Base-by-base conservation (phyloP, 2,888 invertebrate species). In the Pterostichus madidus region DNA sequence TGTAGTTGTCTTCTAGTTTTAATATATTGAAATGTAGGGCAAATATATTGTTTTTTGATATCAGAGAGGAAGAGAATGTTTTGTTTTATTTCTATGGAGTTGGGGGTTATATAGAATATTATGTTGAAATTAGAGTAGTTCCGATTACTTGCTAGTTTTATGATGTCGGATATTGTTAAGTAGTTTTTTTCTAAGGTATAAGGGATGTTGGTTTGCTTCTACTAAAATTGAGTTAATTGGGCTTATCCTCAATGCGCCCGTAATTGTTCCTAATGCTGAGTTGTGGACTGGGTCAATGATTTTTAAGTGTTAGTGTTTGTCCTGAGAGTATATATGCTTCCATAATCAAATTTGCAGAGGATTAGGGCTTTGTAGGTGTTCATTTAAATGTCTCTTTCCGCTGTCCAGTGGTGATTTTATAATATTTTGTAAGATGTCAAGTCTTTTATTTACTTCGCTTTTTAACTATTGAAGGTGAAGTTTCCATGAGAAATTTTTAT, bases 341-440 rank as follows among this genome's bases (percentile, higher is more conserved):
- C 61, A 5, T 31, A 79, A 15, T 73, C 71, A 3, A 73, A 8
- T 46, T 73, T 44, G 0, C 46, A 73, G 4, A 15, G 44, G 5
- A 73, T 73, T 10, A 44, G 17, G 5, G 46, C 24, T 46, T 73
- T 46, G 15, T 73, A 46, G 4, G 49, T 15, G 3, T 32, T 73
- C 6, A 73, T 5, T 3, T 13, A 11, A 15, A 31, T 64, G 31
- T 64, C 64, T 13, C 32, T 73, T 3, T 73, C 71, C 5, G 39
- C 71, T 39, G 44, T 46, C 71, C 71, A 73, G 5, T 73, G 5
- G 46, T 73, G 44, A 15, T 73, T 10, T 46, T 17, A 15, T 15
- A 44, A 7, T 46, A 73, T 73, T 73, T 73, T 73, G n/a, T 7
- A 73, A 11, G 10, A 73, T 73, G n/a, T n/a, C n/a, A n/a, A n/a